A percentile compares a stretch with the other conserved stretches of the same genome.
Conservation (phyloP, 2,113 vertebrate genomes). For the Aramus guarauna region DNA sequence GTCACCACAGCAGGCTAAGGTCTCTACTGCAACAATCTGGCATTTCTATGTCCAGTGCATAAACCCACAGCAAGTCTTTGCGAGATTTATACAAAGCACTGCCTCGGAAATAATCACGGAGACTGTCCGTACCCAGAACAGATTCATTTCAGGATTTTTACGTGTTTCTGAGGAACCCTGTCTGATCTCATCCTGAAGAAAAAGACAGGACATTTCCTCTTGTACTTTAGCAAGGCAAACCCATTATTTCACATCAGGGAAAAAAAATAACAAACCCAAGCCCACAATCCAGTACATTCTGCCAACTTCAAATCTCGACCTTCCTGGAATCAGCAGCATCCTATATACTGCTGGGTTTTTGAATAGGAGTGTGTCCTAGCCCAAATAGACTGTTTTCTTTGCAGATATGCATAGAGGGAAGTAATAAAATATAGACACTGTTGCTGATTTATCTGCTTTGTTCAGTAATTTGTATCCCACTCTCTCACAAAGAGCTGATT, state of each 20-base stretch:
- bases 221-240: background rate
- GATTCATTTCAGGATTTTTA: background rate
- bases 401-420: background rate
- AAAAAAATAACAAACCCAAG: background rate
- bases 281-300: background rate
- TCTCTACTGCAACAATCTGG: background rate
- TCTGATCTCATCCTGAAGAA: background rate
- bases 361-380: background rate
- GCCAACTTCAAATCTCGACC: background rate
- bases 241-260: background rate
- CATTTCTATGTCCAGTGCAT: background rate
- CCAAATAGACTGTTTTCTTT: background rate
- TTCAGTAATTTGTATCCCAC: background rate
- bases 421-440: conserved; percentile 10
- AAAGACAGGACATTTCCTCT: background rate
- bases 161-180: background rate
- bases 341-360: background rate
- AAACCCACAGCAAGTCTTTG: background rate
- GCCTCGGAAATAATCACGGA: background rate
- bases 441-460: background rate
- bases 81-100: background rate
- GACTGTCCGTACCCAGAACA: background rate
- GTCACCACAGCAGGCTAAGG: background rate
- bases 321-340: background rate
- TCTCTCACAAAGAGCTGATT: background rate